These are phyloP conservation scores for Monodelphis domestica DNA, from an alignment of 2,797 vertebrate genomes.

Conservation along the genomic window DNA sequence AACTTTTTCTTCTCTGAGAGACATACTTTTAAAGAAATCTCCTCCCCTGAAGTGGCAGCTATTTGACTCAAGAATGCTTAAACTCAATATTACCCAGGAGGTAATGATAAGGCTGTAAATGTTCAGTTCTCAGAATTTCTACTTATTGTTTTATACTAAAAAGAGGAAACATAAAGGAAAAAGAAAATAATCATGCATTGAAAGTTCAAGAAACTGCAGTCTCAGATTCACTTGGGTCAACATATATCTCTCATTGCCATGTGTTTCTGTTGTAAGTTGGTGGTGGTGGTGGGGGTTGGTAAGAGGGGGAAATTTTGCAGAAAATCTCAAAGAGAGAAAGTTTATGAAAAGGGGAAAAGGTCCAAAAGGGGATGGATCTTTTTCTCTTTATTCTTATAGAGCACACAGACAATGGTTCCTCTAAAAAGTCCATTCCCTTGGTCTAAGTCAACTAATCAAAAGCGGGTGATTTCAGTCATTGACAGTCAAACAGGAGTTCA, in stretches of 20 bases:
- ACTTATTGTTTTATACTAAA: background rate
- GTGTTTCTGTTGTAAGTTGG: background rate
- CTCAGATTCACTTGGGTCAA: background rate
- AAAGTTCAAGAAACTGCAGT: background rate
- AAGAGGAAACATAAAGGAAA: background rate
- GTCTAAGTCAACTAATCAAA: background rate
- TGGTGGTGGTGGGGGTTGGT: no score
- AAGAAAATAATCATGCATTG: background rate
- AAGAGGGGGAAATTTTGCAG: background rate
- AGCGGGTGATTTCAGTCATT: background rate
- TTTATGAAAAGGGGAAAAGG: background rate
- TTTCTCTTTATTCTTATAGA: background rate
- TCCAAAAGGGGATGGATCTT: background rate
- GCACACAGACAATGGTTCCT: background rate
- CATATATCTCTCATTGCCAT: background rate
- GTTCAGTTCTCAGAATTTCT: background rate
- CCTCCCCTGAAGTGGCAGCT: background rate
- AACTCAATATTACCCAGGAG: background rate
- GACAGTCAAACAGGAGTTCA: background rate
- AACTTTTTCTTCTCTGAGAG: background rate
- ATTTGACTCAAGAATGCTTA: background rate
- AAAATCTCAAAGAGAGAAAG: background rate
- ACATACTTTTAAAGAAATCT: background rate
- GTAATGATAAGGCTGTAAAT: background rate
- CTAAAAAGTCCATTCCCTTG: background rate